Base-by-base conservation (phyloP, 2,113 vertebrate genomes). In the Aptenodytes patagonicus region DNA sequence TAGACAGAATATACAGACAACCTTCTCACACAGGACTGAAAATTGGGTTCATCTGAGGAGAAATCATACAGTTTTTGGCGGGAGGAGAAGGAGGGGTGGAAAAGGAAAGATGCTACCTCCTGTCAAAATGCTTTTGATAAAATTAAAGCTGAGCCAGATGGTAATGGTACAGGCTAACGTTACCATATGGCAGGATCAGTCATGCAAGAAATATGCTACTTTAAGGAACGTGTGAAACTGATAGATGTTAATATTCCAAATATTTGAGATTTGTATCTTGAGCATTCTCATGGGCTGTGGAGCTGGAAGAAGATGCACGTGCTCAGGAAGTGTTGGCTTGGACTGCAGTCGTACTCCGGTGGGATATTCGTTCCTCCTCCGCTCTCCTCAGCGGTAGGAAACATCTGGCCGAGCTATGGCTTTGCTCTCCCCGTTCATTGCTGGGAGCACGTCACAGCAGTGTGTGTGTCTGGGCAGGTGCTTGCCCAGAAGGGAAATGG, bases 231-330 rank as follows among this genome's bases (percentile, higher is more conserved):
- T 94, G 94, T 91, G 89, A 95, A 97, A 62, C 66, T 70, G 93
- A 93, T 82, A 66, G 81, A 97, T 95, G 91, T 80, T 95, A 95
- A 96, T 97, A 95, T 97, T 97, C 87, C 80, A 96, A 97, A 95
- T 97, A 97, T 97, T 97, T 96, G 85, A 89, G 68, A 54, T 89
- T 69, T 70, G 70, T 34, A 44, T 93, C 84, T 80, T n/a, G 44
- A 83, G 68, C 49, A 2, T 89, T 91, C 78, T 89, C 78, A 73
- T 58, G 26, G 54, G 70, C 87, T 91, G 77, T 2, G 20, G 68
- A 91, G 71, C 66, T 95, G 78, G 62, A 51, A 75, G 79, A 77
- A 94, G 62, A 66, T 49, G 66, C 58, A 25, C 0, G 2, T 77
- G 82, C 75, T 79, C 29, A 32, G 94, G 58, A 83, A 66, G 81